Base-by-base conservation (phyloP, 92 coral and sea anemone genomes). In the Umimayanthus kanabou region DNA sequence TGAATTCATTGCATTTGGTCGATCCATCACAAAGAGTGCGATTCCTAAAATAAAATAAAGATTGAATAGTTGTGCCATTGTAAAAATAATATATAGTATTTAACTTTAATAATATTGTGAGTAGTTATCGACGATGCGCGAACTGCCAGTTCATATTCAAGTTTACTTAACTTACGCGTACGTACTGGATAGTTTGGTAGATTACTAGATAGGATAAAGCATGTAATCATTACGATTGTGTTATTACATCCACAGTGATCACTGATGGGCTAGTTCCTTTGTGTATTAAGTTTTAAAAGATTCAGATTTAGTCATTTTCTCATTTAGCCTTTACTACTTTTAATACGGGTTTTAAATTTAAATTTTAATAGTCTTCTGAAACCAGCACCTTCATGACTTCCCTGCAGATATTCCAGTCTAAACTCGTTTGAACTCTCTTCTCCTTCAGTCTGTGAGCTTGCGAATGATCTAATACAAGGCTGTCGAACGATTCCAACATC, bases 1-100 rank as follows among this genome's bases (percentile, higher is more conserved):
- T 33, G 98, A 95, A 94, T 97, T 97, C 87, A 87, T 95, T 73
- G 98, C 98, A 70, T 93, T 94, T 25, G 99, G 99, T 75, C 95
- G 92, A 90, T 97, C 96, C 92, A 97, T 86, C 20, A 94, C 93
- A 94, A 97, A 95, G 47, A 93, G 80, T 16, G 98, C 99, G 72
- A 97, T 89, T 28, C 99, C 99, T 97, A 81, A 4, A 81, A 79
- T 25, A 57, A 23, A 65, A 6, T 9, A 69, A 66, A 6, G 37
- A 33, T 33, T 33, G 37, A 39, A 5, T 29, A 76, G 13, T 40
- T 47, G 11, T 29, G 42, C 30, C 30, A 39, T 22, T 76, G 6
- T 76, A 39, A 9, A 61, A 61, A 61, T 33, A 33, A 0, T 33
- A 33, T 33, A 33, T 33, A 33, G 37, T 33, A 33, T 33, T 33